Evolutionary conservation across 1,140 invertebrate genomes (phyloP), one percentile per base, ranked within the genome.

Genomic region (Halictus rubicundus): DNA sequence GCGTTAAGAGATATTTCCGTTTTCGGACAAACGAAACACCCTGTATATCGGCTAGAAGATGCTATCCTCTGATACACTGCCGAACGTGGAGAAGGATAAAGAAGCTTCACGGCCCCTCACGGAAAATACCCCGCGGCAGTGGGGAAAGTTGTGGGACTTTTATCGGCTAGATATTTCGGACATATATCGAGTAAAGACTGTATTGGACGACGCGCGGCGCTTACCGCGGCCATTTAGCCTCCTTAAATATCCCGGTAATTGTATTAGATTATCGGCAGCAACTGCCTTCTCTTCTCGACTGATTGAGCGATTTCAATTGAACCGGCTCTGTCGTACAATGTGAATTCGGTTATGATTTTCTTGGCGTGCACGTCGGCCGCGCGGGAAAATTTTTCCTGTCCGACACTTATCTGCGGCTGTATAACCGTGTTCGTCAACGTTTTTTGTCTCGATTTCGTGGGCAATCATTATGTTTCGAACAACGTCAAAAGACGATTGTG

Each of bases 281-380:
- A 69, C 68, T 71, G 14, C 57, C 61, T 46, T 27, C 81, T 63
- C 78, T 63, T 66, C 65, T 78, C 69, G 69, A 73, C 84, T 88
- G 89, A 90, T 90, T 88, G 87, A 89, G 87, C 88, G 88, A 88
- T 91, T 85, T 89, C 88, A 90, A 88, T 90, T 89, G 87, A 80
- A 86, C 90, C 86, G 78, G 82, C 78, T 78, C 32, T 32, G 49
- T 12, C 12, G 82, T 70, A 71, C 85, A 87, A 88, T 89, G 86
- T 70, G 89, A 91, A 90, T 88, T 91, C 86, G 85, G 59, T 81
- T 80, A 87, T 80, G 39, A 85, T 46, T 77, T 77, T 78, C 27
- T n/a, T 57, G 2, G 0, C 54, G n/a, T 1, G 7, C 54, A 21
- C 54, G n/a, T 0, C n/a, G 9, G n/a, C 21, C 54, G 21, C 5